Evolutionary conservation across 1,140 invertebrate genomes (phyloP).

Genomic region (Ostrea denselamellosa): DNA sequence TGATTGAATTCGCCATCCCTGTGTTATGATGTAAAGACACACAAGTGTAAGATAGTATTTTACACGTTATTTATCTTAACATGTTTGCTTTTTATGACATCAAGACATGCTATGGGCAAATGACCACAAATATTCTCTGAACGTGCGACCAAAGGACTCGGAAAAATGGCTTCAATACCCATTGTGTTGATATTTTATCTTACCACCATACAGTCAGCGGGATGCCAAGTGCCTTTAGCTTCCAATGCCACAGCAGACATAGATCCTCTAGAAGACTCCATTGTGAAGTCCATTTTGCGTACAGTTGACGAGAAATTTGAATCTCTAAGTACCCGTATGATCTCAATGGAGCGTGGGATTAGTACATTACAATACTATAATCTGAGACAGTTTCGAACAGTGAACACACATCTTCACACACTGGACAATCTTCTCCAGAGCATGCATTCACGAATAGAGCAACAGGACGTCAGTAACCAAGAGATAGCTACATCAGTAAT

Average conservation of each 20-base stretch:
- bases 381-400: constrained; percentile 60
- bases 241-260: neutral
- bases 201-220: neutral
- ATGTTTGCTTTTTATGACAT: too few relatives aligned
- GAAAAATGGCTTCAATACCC: neutral
- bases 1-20: too few relatives aligned
- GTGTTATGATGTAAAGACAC: too few relatives aligned
- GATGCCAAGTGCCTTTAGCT: neutral
- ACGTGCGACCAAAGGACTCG: too few relatives aligned
- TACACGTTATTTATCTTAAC: too few relatives aligned
- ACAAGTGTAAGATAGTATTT: too few relatives aligned
- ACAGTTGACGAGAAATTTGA: constrained; percentile 67
- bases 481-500: constrained; percentile 47
- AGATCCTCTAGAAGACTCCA: constrained; percentile 55
- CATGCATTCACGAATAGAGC: constrained; percentile 48
- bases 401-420: constrained; percentile 53
- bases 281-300: constrained; percentile 61
- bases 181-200: neutral
- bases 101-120: too few relatives aligned
- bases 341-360: constrained; percentile 58
- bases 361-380: constrained; percentile 66
- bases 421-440: constrained; percentile 47
- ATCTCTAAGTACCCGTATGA: constrained; percentile 62
- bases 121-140: too few relatives aligned
- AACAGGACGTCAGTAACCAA: constrained; percentile 48